A percentile compares a stretch with the other conserved stretches of the same genome.
Evolutionary conservation across 2,113 vertebrate species (phyloP).

Genomic region (Mesocricetus auratus): DNA sequence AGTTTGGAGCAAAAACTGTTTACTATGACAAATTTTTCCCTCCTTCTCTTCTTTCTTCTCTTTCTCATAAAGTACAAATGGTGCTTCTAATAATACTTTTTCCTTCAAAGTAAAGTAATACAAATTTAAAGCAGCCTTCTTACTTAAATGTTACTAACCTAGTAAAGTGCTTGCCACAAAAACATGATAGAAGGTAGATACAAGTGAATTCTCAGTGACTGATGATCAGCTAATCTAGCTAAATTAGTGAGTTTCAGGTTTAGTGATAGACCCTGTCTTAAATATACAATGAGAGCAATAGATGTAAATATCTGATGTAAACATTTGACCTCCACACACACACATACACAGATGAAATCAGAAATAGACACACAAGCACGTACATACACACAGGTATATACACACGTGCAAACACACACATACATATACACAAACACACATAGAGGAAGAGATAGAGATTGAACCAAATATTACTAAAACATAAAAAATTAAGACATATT

Average conservation of each 20-base stretch:
- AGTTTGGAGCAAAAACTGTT: conserved; percentile 29
- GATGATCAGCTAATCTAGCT: too few species aligned
- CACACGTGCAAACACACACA: not conserved
- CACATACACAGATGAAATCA: not conserved
- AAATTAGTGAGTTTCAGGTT: not conserved
- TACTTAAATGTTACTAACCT: conserved; percentile 12
- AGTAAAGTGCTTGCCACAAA: not conserved
- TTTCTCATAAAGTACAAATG: not conserved
- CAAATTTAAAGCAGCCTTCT: not conserved
- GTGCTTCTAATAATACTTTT: not conserved
- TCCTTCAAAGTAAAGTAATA: conserved; percentile 16
- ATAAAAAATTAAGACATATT: conserved; percentile 42
- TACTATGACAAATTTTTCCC: not conserved
- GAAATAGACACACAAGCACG: not conserved
- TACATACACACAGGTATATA: not conserved
- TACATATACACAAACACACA: not conserved
- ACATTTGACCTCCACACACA: not conserved
- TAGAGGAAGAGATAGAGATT: not conserved
- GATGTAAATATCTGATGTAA: not conserved
- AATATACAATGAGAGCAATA: not conserved
- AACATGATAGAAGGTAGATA: not conserved
- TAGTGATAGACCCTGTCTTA: not conserved
- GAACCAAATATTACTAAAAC: not conserved
- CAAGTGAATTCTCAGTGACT: too few species aligned
- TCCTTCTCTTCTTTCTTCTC: not conserved